Percentiles rank a stretch among this genome's conserved stretches.
phyloP scores from a whole-genome alignment of 2,797 vertebrate genomes.

The Lycodopsis pacificus region DNA sequence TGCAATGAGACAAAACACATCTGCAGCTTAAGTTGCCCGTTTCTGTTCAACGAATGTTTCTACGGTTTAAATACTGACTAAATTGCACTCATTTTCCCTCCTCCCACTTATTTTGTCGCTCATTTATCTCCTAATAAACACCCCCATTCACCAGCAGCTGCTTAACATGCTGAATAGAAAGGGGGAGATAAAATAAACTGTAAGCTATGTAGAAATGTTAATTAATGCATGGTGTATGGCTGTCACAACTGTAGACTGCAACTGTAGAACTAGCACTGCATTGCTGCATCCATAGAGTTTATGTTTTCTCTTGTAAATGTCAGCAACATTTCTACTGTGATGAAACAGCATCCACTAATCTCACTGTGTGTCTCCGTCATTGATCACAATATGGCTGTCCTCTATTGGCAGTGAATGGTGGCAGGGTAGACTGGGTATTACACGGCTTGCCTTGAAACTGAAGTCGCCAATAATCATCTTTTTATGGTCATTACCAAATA shows the following conservation, averaged over 20 bases:
- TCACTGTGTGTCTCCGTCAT: not conserved
- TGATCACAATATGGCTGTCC: not conserved
- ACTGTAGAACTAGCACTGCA: not conserved
- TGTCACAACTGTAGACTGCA: conserved; percentile 1
- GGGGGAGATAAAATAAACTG: not conserved
- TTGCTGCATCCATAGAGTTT: conserved; percentile 5
- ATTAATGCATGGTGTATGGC: not conserved
- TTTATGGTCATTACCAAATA: not conserved
- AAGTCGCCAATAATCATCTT: not conserved
- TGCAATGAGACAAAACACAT: conserved; percentile 8
- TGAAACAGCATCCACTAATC: conserved; percentile 5
- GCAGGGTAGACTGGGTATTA: not conserved
- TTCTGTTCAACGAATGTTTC: conserved; percentile 8
- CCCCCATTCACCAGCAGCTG: conserved; percentile 6
- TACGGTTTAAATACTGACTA: conserved; percentile 16
- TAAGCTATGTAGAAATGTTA: not conserved
- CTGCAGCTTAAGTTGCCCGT: not conserved
- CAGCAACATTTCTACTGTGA: conserved; percentile 27
- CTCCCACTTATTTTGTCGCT: conserved; percentile 2
- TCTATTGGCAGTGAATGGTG: not conserved
- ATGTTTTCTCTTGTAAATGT: conserved; percentile 40
- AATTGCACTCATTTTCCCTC: conserved; percentile 11
- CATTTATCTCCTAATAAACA: conserved; percentile 2
- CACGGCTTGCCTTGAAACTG: not conserved
- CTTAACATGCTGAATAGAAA: conserved; percentile 19